Evolutionary conservation across 92 coral and sea anemone genomes (phyloP).

Genomic region (Umimayanthus chanpuru): DNA sequence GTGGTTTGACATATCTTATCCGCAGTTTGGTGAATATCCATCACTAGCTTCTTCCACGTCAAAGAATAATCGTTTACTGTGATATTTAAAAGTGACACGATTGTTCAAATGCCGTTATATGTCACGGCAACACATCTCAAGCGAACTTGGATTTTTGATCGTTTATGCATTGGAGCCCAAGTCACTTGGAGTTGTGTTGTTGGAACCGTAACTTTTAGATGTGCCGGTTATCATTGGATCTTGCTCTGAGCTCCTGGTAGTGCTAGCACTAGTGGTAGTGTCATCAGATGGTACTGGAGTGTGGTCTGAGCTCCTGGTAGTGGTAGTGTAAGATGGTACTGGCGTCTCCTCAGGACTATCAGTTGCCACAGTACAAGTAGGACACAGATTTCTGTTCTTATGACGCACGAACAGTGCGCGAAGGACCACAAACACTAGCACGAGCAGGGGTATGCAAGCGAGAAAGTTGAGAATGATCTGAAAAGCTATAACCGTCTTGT

Average conservation of each 20-base stretch:
- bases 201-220: neutral
- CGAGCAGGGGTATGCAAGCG: slow-evolving; percentile 67
- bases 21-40: no score
- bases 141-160: no score
- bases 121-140: no score
- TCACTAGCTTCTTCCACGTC: no score
- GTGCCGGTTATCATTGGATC: no score
- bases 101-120: no score
- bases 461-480: slow-evolving; percentile 45
- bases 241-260: neutral
- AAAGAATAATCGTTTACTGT: no score
- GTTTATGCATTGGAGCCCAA: neutral
- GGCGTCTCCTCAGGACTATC: neutral
- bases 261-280: no score
- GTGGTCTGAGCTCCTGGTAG: neutral
- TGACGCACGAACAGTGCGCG: slow-evolving; percentile 16
- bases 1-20: no score
- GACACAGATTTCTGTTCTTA: neutral
- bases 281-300: no score
- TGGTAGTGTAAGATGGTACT: neutral
- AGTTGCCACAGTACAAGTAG: neutral
- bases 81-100: no score
- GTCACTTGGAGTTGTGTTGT: neutral
- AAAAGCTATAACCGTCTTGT: slow-evolving; percentile 11
- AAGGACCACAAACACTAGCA: slow-evolving; percentile 39